Evolutionary conservation across 2,113 vertebrate species (phyloP), one percentile per base, ranked within the genome.

Genomic region (Rhinopomastus cyanomelas): DNA sequence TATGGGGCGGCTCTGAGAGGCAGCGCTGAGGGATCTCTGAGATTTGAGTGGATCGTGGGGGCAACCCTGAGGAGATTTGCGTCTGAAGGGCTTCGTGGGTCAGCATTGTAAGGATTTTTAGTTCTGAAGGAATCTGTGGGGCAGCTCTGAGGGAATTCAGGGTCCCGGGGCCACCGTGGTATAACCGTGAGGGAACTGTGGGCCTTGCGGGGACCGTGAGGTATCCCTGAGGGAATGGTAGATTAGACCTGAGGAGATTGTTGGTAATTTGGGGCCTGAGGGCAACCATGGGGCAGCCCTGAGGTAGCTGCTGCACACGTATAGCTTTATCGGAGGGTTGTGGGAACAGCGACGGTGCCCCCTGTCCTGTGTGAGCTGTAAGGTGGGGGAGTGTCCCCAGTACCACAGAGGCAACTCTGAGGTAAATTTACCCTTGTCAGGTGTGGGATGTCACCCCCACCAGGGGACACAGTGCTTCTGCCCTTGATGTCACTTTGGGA

Each of bases 381-480:
- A 42, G 39, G 39, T 42, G 39, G 39, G 11, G 39, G 39, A 15
- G 39, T 42, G 39, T 42, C 39, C 39, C 15, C 39, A 42, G 39
- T 42, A 42, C 39, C 39, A 42, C n/a, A 3, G 8, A 42, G 56
- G 42, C 16, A 29, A 4, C 25, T 8, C 51, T 15, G 30, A 14
- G 37, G 49, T 10, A 2, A 19, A 8, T 61, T 19, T 27, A 42
- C 39, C 39, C 39, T 42, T 42, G 11, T 42, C 39, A 42, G 39
- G 39, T 42, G 39, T 42, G 39, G 39, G 51, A 29, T 27, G 16
- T 66, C 32, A 32, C 9, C 22, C 20, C 26, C 25, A 19, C 37
- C 53, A 10, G 1, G 61, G 37, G 30, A 20, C 29, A 18, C 1
- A 1, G 12, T 30, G 8, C 20, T 2, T 26, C 26, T 9, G 4